phyloP scores from a whole-genome alignment of 2,113 vertebrate species.

The Etheostoma cragini region DNA sequence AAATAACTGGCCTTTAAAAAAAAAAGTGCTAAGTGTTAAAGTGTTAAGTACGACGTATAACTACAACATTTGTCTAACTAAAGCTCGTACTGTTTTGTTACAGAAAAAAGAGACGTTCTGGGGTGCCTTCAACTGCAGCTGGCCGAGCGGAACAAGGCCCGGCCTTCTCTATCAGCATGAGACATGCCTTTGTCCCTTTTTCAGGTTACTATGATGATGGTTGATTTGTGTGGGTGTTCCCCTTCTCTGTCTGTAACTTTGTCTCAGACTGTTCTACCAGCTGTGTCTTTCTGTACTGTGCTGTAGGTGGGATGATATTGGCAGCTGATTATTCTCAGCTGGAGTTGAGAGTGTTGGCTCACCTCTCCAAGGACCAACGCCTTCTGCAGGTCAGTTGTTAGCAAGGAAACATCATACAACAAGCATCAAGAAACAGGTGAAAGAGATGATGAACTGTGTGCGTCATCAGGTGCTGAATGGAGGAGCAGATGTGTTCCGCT shows the following conservation, averaged over 20 bases:
- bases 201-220: slow-evolving; percentile 84
- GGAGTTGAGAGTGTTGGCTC: slow-evolving; percentile 94
- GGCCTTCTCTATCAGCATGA: slow-evolving; percentile 93
- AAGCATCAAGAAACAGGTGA: not conserved
- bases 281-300: not conserved
- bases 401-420: not conserved
- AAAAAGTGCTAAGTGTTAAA: too few relatives aligned
- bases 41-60: too few relatives aligned
- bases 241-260: not conserved
- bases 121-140: slow-evolving; percentile 29
- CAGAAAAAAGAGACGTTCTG: slow-evolving; percentile 68
- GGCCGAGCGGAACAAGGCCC: slow-evolving; percentile 75
- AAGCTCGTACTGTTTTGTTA: not conserved
- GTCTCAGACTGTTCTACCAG: not conserved
- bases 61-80: not conserved
- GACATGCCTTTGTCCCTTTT: slow-evolving; percentile 95
- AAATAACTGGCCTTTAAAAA: too few relatives aligned
- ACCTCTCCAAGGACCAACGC: slow-evolving; percentile 88
- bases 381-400: slow-evolving; percentile 82
- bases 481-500: slow-evolving; percentile 93
- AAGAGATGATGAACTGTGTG: not conserved
- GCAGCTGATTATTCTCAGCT: slow-evolving; percentile 97
- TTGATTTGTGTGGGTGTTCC: not conserved
- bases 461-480: slow-evolving; percentile 86
- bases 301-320: slow-evolving; percentile 91